A percentile compares a stretch with the other conserved stretches of the same genome.
These are phyloP conservation scores for Ornithorhynchus anatinus DNA, from an alignment of 2,113 vertebrate genomes.

Conservation along the genomic window DNA sequence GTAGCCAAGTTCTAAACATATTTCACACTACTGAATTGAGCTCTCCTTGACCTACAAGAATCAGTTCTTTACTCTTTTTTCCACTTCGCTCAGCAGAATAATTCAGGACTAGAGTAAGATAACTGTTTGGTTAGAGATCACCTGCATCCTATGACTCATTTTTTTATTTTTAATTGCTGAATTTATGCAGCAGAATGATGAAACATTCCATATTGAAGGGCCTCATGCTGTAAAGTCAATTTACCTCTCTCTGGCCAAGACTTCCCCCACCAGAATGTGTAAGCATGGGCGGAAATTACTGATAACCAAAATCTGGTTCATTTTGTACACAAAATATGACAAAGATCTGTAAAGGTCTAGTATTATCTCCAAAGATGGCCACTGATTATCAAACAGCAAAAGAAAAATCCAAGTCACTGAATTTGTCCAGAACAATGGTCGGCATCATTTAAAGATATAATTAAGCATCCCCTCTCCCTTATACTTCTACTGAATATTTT, in stretches of 20 bases:
- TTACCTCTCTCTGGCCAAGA: background rate
- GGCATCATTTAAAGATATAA: background rate
- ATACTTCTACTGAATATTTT: background rate
- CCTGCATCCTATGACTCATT: background rate
- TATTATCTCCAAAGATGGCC: background rate
- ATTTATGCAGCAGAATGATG: background rate
- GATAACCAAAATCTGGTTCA: no score
- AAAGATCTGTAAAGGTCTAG: background rate
- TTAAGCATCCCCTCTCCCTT: background rate
- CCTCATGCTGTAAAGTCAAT: background rate
- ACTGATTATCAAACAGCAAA: no score
- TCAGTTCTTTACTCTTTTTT: background rate
- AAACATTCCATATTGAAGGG: background rate
- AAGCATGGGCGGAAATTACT: background rate
- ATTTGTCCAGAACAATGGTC: no score
- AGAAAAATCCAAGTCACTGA: no score
- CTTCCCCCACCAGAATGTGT: background rate
- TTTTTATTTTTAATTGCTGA: no score
- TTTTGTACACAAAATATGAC: background rate
- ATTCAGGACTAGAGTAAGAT: background rate
- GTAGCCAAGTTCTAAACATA: background rate
- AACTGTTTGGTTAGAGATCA: background rate
- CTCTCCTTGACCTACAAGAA: background rate
- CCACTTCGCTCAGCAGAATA: background rate
- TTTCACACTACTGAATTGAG: conserved; percentile 2